Evolutionary conservation across 2,797 vertebrate species (phyloP).

Genomic region (Xenops minutus): DNA sequence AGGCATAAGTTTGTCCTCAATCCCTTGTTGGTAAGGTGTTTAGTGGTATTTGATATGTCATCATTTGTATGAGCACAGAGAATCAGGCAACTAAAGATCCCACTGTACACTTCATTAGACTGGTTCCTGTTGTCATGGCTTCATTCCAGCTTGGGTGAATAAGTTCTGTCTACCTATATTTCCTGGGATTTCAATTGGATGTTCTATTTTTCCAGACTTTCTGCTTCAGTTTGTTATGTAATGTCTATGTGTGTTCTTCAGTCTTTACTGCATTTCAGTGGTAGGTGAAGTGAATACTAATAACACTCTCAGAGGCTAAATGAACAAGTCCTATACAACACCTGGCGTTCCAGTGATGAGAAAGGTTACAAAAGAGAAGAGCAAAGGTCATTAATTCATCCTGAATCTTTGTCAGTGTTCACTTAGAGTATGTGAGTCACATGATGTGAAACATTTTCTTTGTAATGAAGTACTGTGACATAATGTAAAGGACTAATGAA

Average conservation of each 20-base stretch:
- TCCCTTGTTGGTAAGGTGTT: not conserved
- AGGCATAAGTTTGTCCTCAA: not conserved
- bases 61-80: not conserved
- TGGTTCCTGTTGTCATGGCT: not conserved
- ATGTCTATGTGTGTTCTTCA: not conserved
- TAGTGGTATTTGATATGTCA: not conserved
- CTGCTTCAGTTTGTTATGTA: not conserved
- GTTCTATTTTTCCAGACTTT: not conserved
- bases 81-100: not conserved
- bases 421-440: no score
- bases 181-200: not conserved
- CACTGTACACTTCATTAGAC: not conserved
- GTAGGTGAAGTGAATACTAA: not conserved
- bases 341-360: not conserved
- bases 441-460: not conserved
- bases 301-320: not conserved
- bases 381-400: no score
- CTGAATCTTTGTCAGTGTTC: no score
- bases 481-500: not conserved
- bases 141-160: not conserved
- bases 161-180: not conserved
- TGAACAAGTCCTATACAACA: not conserved
- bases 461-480: not conserved
- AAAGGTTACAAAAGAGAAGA: no score
- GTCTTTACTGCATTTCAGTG: not conserved